phyloP scores from a whole-genome alignment of 2,888 invertebrate species.

The Brachylomia viminalis region DNA sequence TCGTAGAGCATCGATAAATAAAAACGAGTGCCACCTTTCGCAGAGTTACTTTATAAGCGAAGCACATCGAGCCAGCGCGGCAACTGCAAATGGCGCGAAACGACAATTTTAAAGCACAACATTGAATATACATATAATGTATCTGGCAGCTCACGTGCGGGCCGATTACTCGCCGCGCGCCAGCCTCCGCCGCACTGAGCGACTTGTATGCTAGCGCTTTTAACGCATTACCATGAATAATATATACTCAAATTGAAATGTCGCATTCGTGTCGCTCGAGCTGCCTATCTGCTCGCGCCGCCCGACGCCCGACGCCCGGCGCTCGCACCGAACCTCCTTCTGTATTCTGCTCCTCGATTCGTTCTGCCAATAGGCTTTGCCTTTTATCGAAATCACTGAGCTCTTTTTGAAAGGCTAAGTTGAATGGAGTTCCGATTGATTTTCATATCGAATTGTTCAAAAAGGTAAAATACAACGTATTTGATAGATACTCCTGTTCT shows the following conservation, averaged over 20 bases:
- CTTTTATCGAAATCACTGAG: conserved; percentile 83
- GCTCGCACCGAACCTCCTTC: conserved; percentile 77
- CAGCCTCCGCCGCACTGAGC: conserved; percentile 74
- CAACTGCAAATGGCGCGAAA: conserved; percentile 88
- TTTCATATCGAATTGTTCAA: conserved; percentile 62
- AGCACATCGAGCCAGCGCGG: conserved; percentile 82
- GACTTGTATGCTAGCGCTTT: conserved; percentile 87
- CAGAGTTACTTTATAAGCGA: conserved; percentile 86
- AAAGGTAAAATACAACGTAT: conserved; percentile 28
- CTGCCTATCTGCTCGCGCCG: conserved; percentile 83
- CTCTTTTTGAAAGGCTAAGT: conserved; percentile 72
- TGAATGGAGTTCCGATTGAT: conserved; percentile 66
- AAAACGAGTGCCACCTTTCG: conserved; percentile 82
- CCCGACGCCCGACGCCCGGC: conserved; percentile 44
- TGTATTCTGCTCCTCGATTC: conserved; percentile 83
- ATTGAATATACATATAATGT: conserved; percentile 86
- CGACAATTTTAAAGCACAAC: conserved; percentile 89
- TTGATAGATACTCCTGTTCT: conserved; percentile 10
- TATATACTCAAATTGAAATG: conserved; percentile 90
- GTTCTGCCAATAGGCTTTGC: conserved; percentile 85
- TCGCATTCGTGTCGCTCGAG: conserved; percentile 88
- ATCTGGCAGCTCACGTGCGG: conserved; percentile 85
- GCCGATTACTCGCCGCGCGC: conserved; percentile 85
- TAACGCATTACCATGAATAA: conserved; percentile 91
- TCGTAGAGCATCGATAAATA: conserved; percentile 79